These are phyloP conservation scores for Dyspetes luteomarginatus DNA, from an alignment of 2,888 invertebrate species.

Conservation along the genomic window DNA sequence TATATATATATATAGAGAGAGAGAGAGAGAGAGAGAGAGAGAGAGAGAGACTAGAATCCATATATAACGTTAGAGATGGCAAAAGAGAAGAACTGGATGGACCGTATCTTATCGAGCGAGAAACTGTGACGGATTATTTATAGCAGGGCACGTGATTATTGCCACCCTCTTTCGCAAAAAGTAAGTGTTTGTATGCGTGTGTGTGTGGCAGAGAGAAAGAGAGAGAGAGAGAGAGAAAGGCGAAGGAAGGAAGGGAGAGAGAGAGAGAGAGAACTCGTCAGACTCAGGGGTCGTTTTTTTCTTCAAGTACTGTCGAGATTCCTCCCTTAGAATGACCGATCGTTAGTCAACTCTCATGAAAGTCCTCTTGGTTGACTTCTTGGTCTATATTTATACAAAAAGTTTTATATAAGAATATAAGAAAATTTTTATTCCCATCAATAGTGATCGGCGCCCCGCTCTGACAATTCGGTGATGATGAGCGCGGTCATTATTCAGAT, in stretches of 20 bases:
- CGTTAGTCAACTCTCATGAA: neutral
- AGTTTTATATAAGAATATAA: neutral
- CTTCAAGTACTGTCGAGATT: neutral
- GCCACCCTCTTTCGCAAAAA: neutral
- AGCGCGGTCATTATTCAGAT: too few species aligned
- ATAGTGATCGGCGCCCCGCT: too few species aligned
- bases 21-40: too few species aligned
- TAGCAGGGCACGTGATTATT: neutral
- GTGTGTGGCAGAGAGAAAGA: neutral
- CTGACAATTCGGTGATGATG: too few species aligned
- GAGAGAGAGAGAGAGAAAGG: neutral
- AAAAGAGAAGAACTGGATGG: neutral
- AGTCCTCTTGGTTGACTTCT: neutral
- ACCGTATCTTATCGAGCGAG: constrained; percentile 15
- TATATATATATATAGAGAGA: neutral
- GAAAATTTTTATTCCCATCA: too few species aligned
- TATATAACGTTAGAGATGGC: neutral
- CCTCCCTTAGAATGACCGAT: neutral
- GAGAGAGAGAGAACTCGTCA: neutral
- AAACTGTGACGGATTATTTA: constrained; percentile 24
- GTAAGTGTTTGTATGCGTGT: too few species aligned
- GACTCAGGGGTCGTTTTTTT: constrained; percentile 18
- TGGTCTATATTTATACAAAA: neutral
- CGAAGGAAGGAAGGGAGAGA: neutral
- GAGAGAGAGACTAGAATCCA: neutral